These are phyloP conservation scores for Eledona agricola DNA, from an alignment of 2,888 invertebrate genomes.

Conservation along the genomic window DNA sequence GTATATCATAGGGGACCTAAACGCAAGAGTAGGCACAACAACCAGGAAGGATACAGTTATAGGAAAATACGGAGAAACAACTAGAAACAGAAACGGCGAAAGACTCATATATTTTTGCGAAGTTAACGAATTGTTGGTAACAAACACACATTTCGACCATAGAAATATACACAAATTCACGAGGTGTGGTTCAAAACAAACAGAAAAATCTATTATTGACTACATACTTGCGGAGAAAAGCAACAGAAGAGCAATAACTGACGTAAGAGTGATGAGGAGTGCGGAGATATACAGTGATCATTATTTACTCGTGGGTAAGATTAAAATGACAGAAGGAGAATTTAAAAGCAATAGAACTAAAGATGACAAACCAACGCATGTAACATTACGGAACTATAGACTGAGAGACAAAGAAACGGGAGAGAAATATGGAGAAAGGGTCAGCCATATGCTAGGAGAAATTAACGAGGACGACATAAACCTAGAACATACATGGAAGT, in stretches of 20 bases:
- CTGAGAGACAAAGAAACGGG: background rate
- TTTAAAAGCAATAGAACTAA: background rate
- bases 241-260: constrained; percentile 5
- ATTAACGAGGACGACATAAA: background rate
- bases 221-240: too few relatives aligned
- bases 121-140: too few relatives aligned
- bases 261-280: constrained; percentile 7
- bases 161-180: too few relatives aligned
- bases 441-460: background rate
- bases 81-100: too few relatives aligned
- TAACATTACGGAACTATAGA: background rate
- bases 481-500: background rate
- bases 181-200: too few relatives aligned
- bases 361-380: background rate
- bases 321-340: background rate
- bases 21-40: too few relatives aligned
- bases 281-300: constrained; percentile 9
- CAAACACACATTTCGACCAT: too few relatives aligned
- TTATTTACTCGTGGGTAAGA: constrained; percentile 1
- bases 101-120: too few relatives aligned
- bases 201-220: too few relatives aligned
- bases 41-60: too few relatives aligned
- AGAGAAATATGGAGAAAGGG: constrained; percentile 1
- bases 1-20: too few relatives aligned
- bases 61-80: too few relatives aligned